Percentiles rank a stretch among this genome's conserved stretches.
phyloP scores from a whole-genome alignment of 2,888 invertebrate genomes.

The Quadroppia sp. region DNA sequence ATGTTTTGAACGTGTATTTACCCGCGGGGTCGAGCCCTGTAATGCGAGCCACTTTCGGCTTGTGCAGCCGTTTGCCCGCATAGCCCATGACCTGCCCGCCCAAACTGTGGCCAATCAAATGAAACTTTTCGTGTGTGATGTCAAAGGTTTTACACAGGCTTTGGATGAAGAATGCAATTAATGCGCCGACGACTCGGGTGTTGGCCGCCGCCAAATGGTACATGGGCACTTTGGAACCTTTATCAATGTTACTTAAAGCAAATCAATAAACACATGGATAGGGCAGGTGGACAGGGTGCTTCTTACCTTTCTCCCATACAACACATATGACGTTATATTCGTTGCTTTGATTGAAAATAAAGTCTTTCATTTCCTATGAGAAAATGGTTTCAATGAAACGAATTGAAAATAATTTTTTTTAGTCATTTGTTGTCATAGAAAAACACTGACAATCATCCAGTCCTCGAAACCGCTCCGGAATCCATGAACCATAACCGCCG shows the following conservation, averaged over 20 bases:
- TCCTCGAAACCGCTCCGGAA: not conserved
- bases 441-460: too few species aligned
- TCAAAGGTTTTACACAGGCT: not conserved
- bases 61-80: not conserved
- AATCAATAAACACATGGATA: too few species aligned
- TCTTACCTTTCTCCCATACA: constrained; percentile 82
- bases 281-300: too few species aligned
- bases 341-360: too few species aligned
- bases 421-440: too few species aligned
- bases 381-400: too few species aligned
- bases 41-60: not conserved
- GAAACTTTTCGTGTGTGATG: not conserved
- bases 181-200: not conserved
- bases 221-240: not conserved
- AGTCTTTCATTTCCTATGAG: too few species aligned
- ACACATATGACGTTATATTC: constrained; percentile 71
- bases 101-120: constrained; percentile 17
- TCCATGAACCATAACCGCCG: not conserved
- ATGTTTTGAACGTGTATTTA: too few species aligned
- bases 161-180: not conserved
- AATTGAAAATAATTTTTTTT: too few species aligned
- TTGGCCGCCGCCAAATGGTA: constrained; percentile 4
- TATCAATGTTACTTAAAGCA: too few species aligned
- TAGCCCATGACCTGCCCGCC: constrained; percentile 28
- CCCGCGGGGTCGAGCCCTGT: constrained; percentile 12